A percentile compares a stretch with the other conserved stretches of the same genome.
These are phyloP conservation scores for Hesperia comma DNA, from an alignment of 2,888 invertebrate genomes.

Conservation along the genomic window DNA sequence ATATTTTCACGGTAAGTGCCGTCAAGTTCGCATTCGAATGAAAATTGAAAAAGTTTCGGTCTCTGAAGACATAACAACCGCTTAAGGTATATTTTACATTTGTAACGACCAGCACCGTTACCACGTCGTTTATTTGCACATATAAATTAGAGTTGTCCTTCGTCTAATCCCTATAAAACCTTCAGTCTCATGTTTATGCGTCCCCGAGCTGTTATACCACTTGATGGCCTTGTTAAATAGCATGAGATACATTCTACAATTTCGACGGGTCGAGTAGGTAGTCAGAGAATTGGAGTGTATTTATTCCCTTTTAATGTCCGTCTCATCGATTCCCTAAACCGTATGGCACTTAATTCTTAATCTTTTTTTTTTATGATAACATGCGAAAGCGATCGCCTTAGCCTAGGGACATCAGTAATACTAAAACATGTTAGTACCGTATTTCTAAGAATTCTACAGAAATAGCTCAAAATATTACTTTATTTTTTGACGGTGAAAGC, in stretches of 20 bases:
- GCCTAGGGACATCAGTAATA: too few species aligned
- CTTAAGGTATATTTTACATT: constrained; percentile 52
- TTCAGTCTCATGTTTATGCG: not conserved
- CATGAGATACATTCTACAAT: not conserved
- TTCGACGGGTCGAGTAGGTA: not conserved
- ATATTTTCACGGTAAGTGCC: constrained; percentile 61
- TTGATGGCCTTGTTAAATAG: not conserved
- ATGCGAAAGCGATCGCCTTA: too few species aligned
- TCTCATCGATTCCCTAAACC: too few species aligned
- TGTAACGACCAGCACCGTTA: constrained; percentile 29
- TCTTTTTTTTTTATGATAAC: too few species aligned
- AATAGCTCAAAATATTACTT: too few species aligned
- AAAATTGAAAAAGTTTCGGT: constrained; percentile 77
- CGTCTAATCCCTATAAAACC: constrained; percentile 4
- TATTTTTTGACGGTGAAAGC: too few species aligned
- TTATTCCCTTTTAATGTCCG: too few species aligned
- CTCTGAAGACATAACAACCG: constrained; percentile 59
- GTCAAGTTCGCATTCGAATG: constrained; percentile 63
- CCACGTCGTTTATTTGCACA: constrained; percentile 1
- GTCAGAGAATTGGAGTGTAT: not conserved
- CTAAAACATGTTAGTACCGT: too few species aligned
- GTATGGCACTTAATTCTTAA: too few species aligned
- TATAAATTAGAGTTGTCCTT: constrained; percentile 13
- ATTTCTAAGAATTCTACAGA: too few species aligned
- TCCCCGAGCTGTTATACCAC: not conserved